Base-by-base conservation (phyloP, 2,797 vertebrate genomes). In the Ambastaia sidthimunki region DNA sequence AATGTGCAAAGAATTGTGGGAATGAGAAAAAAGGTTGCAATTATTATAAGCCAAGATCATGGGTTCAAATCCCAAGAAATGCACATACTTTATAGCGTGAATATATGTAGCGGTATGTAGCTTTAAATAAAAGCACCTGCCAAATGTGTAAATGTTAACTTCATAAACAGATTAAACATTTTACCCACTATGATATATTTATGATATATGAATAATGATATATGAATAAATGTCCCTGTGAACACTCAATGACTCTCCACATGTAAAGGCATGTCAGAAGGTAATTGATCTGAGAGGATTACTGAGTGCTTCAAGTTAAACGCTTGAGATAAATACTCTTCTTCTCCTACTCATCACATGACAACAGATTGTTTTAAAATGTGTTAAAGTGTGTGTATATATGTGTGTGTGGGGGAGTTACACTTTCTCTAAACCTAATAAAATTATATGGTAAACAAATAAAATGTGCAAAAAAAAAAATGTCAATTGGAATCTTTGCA, bases 281-380 rank as follows among this genome's bases (percentile, higher is more conserved):
- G 77, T 67, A 73, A 73, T 73, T 80, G 12, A 80, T 66, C 70
- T 10, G 34, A 66, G 16, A 67, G 34, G 70, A 80, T 72, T 80
- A 80, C 70, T 44, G 70, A 48, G 77, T 67, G 60, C 70, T 80
- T 80, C 60, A 48, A 80, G 77, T 65, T 80, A 80, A 73, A 79
- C 11, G 59, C 48, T 79, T 41, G 59, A 34, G 59, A 65, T 79
- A 79, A 71, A 80, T 50, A 80, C 47, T 66, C 77, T 80, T 47
- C 60, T 55, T 31, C 48, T 79, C 9, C 48, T 47, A 15, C 69
- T 72, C 77, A 79, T 79, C 70, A 63, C 57, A 52, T 34, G 62
- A 19, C 31, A 65, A 31, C 31, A 19, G 18, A 16, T 47, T 41
- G 55, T 70, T 71, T 25, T 59, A 65, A 66, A 79, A 72, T 57